Percentiles rank a stretch among this genome's conserved stretches.
Conservation (phyloP, 2,888 invertebrate genomes). For the Conistra vaccinii region DNA sequence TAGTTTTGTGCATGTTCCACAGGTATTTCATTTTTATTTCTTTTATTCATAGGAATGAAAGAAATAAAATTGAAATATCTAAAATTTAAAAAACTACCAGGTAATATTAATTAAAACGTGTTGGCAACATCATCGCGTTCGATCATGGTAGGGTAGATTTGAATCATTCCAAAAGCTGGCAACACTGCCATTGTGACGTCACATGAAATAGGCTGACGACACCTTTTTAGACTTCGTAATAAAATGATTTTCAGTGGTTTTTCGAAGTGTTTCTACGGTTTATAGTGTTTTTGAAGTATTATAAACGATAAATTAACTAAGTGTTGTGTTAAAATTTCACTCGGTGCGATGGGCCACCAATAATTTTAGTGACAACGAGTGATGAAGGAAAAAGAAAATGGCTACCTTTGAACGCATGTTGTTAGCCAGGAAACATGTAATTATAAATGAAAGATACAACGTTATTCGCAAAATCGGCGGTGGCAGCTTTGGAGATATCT, state of each 20-base stretch:
- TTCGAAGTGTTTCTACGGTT: slow-evolving; percentile 81
- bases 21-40: too few species aligned
- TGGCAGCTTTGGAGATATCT: slow-evolving; percentile 99
- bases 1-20: too few species aligned
- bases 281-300: slow-evolving; percentile 79
- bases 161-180: slow-evolving; percentile 63
- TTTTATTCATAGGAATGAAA: too few species aligned
- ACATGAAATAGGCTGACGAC: slow-evolving; percentile 86
- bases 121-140: slow-evolving; percentile 64
- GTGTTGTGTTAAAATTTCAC: slow-evolving; percentile 82
- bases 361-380: slow-evolving; percentile 86
- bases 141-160: slow-evolving; percentile 68
- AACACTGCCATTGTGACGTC: slow-evolving; percentile 89
- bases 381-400: slow-evolving; percentile 89
- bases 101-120: slow-evolving; percentile 1
- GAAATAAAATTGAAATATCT: not conserved
- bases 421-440: slow-evolving; percentile 83
- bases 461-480: slow-evolving; percentile 99
- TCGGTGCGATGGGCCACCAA: slow-evolving; percentile 82
- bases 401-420: slow-evolving; percentile 88
- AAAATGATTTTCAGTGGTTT: slow-evolving; percentile 84
- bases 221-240: slow-evolving; percentile 82
- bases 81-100: slow-evolving; percentile 34
- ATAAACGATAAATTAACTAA: slow-evolving; percentile 79
- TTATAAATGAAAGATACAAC: slow-evolving; percentile 97